Conservation (phyloP, 37 sponge, comb jelly and placozoan species). For the Axinella damicornis region DNA sequence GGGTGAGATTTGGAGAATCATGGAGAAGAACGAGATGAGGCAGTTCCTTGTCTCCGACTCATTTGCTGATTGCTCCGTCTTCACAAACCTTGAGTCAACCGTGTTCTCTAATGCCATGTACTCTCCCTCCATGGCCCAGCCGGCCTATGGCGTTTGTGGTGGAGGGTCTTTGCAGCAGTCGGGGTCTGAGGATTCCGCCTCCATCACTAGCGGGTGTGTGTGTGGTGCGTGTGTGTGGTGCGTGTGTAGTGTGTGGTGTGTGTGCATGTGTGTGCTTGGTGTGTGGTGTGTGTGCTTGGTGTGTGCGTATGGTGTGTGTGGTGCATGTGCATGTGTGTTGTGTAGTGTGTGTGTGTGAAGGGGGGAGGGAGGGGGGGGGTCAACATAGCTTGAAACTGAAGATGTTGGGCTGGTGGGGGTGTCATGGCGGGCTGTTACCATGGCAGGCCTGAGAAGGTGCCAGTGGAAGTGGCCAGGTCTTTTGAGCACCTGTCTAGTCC, state of each 20-base stretch:
- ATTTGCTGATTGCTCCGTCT: slow-evolving; percentile 35
- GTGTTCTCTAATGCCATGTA: background rate
- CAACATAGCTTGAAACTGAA: too few relatives aligned
- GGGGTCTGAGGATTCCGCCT: slow-evolving; percentile 62
- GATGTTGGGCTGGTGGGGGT: too few relatives aligned
- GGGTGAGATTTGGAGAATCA: slow-evolving; percentile 45
- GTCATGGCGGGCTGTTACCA: too few relatives aligned
- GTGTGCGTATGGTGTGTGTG: too few relatives aligned
- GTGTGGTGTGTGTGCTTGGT: too few relatives aligned
- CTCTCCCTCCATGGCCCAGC: slow-evolving; percentile 29
- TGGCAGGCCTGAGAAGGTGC: too few relatives aligned
- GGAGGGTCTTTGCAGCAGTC: slow-evolving; percentile 64
- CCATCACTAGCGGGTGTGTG: slow-evolving; percentile 24
- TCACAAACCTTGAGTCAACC: background rate
- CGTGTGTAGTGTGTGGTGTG: too few relatives aligned
- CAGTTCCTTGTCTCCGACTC: slow-evolving; percentile 65
- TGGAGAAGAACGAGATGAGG: slow-evolving; percentile 64
- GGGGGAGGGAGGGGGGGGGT: background rate
- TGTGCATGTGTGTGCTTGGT: too few relatives aligned
- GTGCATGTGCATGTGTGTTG: too few relatives aligned
- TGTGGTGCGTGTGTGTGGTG: too few relatives aligned
- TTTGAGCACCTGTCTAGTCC: too few relatives aligned
- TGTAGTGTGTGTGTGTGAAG: background rate
- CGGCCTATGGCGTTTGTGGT: slow-evolving; percentile 34
- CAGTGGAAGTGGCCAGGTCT: too few relatives aligned